phyloP scores from a whole-genome alignment of 2,113 vertebrate genomes.

The Meriones unguiculatus region DNA sequence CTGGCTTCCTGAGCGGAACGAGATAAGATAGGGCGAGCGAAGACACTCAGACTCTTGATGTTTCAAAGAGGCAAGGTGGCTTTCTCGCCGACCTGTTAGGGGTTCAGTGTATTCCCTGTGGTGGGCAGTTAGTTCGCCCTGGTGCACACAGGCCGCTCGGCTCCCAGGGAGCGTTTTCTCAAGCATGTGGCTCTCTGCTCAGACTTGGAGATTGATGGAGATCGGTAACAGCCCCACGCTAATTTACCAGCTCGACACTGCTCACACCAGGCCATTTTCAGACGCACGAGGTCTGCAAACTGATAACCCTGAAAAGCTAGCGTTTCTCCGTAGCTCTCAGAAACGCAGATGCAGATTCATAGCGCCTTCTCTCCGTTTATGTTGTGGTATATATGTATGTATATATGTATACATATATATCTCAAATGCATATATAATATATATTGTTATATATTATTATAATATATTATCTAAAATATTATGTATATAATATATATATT shows the following conservation, averaged over 20 bases:
- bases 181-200: neutral
- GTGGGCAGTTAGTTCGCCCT: neutral
- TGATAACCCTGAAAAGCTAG: neutral
- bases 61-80: neutral
- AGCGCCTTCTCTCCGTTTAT: neutral
- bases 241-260: neutral
- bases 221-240: neutral
- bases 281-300: neutral
- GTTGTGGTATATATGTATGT: neutral
- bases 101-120: neutral
- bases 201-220: neutral
- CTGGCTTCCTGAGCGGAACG: neutral
- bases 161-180: neutral
- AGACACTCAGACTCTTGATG: neutral
- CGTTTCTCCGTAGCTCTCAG: too few relatives aligned
- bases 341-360: conserved; percentile 19
- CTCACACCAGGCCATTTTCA: neutral
- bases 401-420: neutral
- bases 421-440: too few relatives aligned
- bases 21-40: neutral
- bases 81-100: neutral
- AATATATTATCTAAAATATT: too few relatives aligned
- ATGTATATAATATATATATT: neutral
- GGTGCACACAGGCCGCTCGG: neutral
- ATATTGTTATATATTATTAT: too few relatives aligned